Conservation (phyloP, 1,140 invertebrate genomes). For the Trachelipus rathkii region DNA sequence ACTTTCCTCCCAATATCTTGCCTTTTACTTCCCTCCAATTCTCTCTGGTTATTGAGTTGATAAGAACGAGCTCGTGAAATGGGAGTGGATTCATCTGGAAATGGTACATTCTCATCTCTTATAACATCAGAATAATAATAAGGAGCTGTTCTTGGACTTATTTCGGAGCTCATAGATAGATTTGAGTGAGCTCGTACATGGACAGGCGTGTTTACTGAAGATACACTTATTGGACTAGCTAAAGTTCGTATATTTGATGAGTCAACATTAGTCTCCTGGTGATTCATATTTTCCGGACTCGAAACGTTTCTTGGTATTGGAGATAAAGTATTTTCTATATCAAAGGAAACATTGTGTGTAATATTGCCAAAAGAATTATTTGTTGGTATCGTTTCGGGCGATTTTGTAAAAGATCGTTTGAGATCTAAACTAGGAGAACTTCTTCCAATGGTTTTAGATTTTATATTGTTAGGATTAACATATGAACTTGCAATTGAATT, state of each 20-base stretch:
- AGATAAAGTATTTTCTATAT: slow-evolving; percentile 12
- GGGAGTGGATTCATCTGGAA: slow-evolving; percentile 26
- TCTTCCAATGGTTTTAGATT: neutral
- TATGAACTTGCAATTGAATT: neutral
- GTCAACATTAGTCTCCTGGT: slow-evolving; percentile 35
- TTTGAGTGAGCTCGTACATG: slow-evolving; percentile 39
- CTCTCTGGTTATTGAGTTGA: slow-evolving; percentile 46
- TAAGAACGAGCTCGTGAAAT: slow-evolving; percentile 36
- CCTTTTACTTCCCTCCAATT: slow-evolving; percentile 57
- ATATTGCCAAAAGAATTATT: neutral
- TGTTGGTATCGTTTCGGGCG: neutral
- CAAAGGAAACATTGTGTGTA: slow-evolving; percentile 29
- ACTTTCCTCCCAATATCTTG: slow-evolving; percentile 71
- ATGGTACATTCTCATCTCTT: slow-evolving; percentile 32
- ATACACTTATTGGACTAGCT: slow-evolving; percentile 38
- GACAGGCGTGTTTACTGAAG: slow-evolving; percentile 26
- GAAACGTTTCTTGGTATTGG: neutral
- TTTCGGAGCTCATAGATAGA: slow-evolving; percentile 40
- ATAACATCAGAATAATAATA: slow-evolving; percentile 46
- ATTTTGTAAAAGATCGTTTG: neutral
- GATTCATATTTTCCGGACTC: slow-evolving; percentile 25
- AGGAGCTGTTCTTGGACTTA: slow-evolving; percentile 44
- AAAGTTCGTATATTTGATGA: slow-evolving; percentile 32
- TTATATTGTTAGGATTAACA: neutral
- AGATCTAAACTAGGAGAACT: neutral